Evolutionary conservation across 1,140 invertebrate species (phyloP), one percentile per base, ranked within the genome.

Genomic region (Megathymus violae): DNA sequence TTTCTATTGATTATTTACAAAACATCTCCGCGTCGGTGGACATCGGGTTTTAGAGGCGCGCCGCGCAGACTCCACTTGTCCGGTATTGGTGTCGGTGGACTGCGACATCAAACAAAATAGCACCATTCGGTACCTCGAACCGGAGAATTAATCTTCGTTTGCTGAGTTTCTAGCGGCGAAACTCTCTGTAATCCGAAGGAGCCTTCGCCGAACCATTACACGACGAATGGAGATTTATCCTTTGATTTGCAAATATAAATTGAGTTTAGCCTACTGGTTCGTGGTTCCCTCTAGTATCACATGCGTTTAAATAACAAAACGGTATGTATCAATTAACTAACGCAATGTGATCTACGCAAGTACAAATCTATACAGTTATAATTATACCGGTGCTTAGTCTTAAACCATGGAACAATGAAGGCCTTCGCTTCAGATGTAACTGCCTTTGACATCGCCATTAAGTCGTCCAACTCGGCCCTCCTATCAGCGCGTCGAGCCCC

Each of bases 201-300:
- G 25, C 54, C 41, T 58, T 44, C 16, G 17, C 15, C 15, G 41
- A 58, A 46, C 41, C 54, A 46, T 58, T 58, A 58, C 27, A 43
- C 25, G 25, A 22, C 52, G 25, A 58, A 58, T 58, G 14, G 52
- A 58, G 52, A 58, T 58, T 58, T 58, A 58, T 58, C 52, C 22
- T 58, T 58, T 58, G 52, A 43, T 58, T 58, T 58, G 40, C 52
- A 58, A 58, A 44, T 58, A 58, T 31, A 58, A 58, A 58, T 58
- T 58, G 31, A 25, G 19, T 44, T 25, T 11, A 14, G 10, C 44
- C 22, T 56, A 14, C 7, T 14, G 52, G 5, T 44, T 34, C n/a
- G 31, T 43, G 22, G 27, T 43, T 43, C 13, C 17, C 41, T 46
- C 9, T 31, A 1, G 27, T 31, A 4, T 31, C 9, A 31, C 9